Evolutionary conservation across 2,113 vertebrate genomes (phyloP).

Genomic region (Periophthalmodon schlosseri): DNA sequence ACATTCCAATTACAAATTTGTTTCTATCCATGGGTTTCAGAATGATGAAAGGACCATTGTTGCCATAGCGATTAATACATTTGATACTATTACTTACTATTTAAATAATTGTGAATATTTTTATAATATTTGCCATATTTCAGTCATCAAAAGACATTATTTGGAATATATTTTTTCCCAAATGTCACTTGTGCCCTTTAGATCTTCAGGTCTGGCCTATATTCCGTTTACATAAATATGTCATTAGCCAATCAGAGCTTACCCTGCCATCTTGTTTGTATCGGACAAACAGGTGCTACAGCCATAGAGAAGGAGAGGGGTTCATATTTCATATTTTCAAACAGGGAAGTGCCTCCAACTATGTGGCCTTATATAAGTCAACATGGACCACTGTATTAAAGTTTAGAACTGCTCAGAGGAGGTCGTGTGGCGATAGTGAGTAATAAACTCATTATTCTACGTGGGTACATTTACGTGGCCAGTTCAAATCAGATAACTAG

Average conservation of each 20-base stretch:
- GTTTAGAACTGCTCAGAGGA: not conserved
- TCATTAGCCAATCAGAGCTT: not conserved
- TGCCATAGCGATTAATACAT: too few species aligned
- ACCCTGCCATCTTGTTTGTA: not conserved
- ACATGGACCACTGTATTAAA: not conserved
- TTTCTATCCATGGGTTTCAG: too few species aligned
- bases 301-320: not conserved
- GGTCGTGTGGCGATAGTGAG: too few species aligned
- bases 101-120: not conserved
- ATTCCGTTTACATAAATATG: not conserved
- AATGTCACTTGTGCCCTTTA: not conserved
- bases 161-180: not conserved
- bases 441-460: too few species aligned
- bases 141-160: too few species aligned
- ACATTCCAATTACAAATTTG: not conserved
- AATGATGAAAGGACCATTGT: too few species aligned
- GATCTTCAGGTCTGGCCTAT: not conserved
- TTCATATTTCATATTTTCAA: conserved; percentile 8
- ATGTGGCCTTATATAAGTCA: conserved; percentile 20
- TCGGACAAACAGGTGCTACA: conserved; percentile 6
- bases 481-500: too few species aligned
- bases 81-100: too few species aligned
- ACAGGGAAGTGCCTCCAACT: conserved; percentile 40
- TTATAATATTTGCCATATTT: not conserved
- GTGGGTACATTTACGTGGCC: too few species aligned